These are phyloP conservation scores for Etheostoma spectabile DNA, from an alignment of 2,113 vertebrate genomes.

Conservation along the genomic window DNA sequence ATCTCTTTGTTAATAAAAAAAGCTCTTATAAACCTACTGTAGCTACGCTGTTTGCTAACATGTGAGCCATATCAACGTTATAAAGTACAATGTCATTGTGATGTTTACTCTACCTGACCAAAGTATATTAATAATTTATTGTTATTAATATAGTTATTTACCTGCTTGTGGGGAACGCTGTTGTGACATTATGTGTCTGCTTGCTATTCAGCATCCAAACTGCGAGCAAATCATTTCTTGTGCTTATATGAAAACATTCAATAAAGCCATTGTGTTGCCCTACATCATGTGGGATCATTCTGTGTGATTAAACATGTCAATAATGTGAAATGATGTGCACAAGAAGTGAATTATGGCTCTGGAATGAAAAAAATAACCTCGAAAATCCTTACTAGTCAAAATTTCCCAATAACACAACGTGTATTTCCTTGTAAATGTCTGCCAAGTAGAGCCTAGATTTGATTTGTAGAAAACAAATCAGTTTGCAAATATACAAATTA, in stretches of 20 bases:
- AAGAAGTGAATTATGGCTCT: background rate
- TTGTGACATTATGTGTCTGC: background rate
- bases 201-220: background rate
- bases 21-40: no score
- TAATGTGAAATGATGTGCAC: background rate
- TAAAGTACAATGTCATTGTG: no score
- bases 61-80: no score
- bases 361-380: no score
- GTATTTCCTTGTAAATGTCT: background rate
- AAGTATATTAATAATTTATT: no score
- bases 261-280: background rate
- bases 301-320: background rate
- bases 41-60: no score
- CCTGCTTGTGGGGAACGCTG: background rate
- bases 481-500: background rate
- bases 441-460: background rate
- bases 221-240: background rate
- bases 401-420: background rate
- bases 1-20: no score
- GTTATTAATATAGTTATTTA: no score
- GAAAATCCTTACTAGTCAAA: no score
- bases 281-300: background rate
- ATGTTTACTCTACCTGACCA: no score
- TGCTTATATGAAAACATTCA: background rate
- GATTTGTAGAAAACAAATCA: background rate